Base-by-base conservation (phyloP, 2,113 vertebrate genomes). In the Regulus satrapa region DNA sequence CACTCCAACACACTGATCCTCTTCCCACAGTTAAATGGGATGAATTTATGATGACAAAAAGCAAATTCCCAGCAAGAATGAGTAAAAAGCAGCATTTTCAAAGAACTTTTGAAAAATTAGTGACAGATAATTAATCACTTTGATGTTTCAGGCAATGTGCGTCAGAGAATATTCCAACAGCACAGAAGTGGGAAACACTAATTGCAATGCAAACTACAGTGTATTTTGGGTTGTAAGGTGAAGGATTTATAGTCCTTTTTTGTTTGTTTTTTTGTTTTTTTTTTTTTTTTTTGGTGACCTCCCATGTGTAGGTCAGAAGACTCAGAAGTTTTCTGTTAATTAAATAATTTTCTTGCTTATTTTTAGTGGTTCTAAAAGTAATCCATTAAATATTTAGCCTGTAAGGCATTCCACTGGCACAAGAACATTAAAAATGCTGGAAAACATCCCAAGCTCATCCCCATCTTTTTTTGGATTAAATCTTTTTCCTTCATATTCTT, bases 101-200 rank as follows among this genome's bases (percentile, higher is more conserved):
- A 63, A 41, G 48, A 62, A 85, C 38, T 75, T 71, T 34, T 32
- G 58, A 85, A 91, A 93, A 82, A 63, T 63, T 8, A 68, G 52
- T 61, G 49, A 71, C 36, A 69, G 61, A 26, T 73, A 93, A 94
- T 94, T 62, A 93, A 91, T 88, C 93, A 96, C 97, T 96, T 97
- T 97, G 96, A 96, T 97, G 97, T 97, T 97, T 97, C 97, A 97
- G 64, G 76, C 75, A 89, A 82, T 5, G 21, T 68, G 72, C 72
- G 36, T 54, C 62, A 38, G 29, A 72, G 43, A 77, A 81, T 46
- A 94, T 3, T 58, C 24, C 67, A 78, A 87, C 7, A 56, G 54
- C 34, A 73, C 36, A 82, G 46, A 62, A n/a, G 14, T 68, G 40
- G 54, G 43, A 46, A 34, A 75, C 31, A 34, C 54, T 86, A 75